phyloP scores from a whole-genome alignment of 2,797 vertebrate genomes.

The Brachymystax lenok region DNA sequence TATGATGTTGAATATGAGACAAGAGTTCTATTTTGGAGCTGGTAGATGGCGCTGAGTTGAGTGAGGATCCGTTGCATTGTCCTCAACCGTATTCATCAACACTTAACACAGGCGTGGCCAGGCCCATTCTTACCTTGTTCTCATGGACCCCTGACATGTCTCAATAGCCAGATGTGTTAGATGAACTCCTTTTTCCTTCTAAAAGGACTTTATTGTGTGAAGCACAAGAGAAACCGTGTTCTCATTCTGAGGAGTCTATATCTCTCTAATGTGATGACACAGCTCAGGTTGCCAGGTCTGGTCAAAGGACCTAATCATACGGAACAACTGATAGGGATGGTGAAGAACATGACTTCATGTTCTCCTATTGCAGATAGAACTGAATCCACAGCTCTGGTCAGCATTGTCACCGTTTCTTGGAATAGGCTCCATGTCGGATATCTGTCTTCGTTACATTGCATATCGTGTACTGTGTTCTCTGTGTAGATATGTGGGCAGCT shows the following conservation, averaged over 20 bases:
- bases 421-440: too few species aligned
- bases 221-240: background rate
- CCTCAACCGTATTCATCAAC: constrained; percentile 55
- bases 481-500: background rate
- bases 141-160: background rate
- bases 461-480: background rate
- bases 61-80: constrained; percentile 35
- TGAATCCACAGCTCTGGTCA: background rate
- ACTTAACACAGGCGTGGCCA: constrained; percentile 40
- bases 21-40: constrained; percentile 43
- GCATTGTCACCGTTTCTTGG: background rate
- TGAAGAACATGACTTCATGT: background rate
- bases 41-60: constrained; percentile 34
- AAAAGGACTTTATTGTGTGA: background rate
- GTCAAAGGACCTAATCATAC: background rate
- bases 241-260: too few species aligned
- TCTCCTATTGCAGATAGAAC: background rate
- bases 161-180: background rate
- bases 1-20: constrained; percentile 3
- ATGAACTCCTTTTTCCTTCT: background rate
- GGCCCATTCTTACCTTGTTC: constrained; percentile 50
- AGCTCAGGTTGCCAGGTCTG: background rate
- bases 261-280: background rate
- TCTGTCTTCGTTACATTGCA: background rate
- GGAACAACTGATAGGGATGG: background rate